Evolutionary conservation across 1,140 invertebrate species (phyloP).

Genomic region (Drosophila sproati): DNA sequence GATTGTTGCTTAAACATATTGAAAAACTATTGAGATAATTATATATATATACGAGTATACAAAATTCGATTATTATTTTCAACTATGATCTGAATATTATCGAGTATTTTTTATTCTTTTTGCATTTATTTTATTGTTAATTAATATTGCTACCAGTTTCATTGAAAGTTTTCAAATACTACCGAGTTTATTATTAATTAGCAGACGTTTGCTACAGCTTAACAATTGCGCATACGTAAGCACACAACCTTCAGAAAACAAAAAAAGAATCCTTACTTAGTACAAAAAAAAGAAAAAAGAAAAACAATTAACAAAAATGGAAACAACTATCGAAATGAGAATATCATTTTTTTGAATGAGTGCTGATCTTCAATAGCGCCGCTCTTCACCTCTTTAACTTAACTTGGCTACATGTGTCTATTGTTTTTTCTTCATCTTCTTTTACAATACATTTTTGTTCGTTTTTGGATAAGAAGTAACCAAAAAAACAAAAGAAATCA

Average conservation of each 20-base stretch:
- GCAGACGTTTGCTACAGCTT: conserved; percentile 29
- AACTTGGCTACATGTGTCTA: conserved; percentile 20
- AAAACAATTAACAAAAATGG: conserved; percentile 26
- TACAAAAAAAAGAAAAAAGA: conserved; percentile 37
- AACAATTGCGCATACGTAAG: conserved; percentile 72
- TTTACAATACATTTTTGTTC: conserved; percentile 14
- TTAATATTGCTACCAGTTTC: conserved; percentile 30
- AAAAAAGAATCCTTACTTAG: conserved; percentile 12
- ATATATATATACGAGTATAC: conserved; percentile 28
- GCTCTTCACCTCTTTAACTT: neutral
- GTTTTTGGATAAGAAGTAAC: conserved; percentile 33
- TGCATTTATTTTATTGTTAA: neutral
- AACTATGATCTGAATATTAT: conserved; percentile 11
- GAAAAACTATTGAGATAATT: conserved; percentile 31
- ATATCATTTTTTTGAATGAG: neutral
- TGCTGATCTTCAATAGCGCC: conserved; percentile 1
- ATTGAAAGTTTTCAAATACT: conserved; percentile 7
- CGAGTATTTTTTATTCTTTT: conserved; percentile 2
- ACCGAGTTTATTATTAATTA: conserved; percentile 1
- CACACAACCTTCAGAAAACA: conserved; percentile 55
- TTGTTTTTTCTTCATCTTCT: conserved; percentile 13
- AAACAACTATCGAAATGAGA: conserved; percentile 6
- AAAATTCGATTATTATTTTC: conserved; percentile 24
- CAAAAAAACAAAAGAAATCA: conserved; percentile 6
- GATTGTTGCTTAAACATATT: conserved; percentile 55